These are phyloP conservation scores for Syrista parreyssii DNA, from an alignment of 2,888 invertebrate genomes.

Conservation along the genomic window DNA sequence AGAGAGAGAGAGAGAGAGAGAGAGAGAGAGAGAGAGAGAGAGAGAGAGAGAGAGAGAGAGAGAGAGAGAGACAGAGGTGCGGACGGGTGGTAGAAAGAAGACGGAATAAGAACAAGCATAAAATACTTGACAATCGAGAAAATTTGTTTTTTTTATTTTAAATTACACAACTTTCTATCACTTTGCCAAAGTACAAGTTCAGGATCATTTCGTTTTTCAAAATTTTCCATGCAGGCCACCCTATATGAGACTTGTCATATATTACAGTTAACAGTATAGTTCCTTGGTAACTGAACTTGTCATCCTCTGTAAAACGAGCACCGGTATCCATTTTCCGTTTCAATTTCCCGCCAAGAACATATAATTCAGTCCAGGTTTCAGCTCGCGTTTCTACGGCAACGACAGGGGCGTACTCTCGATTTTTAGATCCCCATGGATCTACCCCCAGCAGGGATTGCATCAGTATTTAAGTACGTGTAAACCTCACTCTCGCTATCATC, in stretches of 20 bases:
- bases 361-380: not conserved
- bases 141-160: not conserved
- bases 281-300: constrained; percentile 14
- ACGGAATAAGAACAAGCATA: not conserved
- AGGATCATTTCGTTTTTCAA: not conserved
- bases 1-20: no score
- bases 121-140: not conserved
- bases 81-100: not conserved
- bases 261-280: not conserved
- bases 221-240: no score
- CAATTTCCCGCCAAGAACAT: constrained; percentile 21
- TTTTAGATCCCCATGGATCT: not conserved
- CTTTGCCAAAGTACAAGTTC: not conserved
- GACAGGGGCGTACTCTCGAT: not conserved
- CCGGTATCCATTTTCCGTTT: constrained; percentile 12
- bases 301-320: not conserved
- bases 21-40: no score
- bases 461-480: not conserved
- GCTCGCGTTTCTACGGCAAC: not conserved
- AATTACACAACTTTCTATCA: not conserved
- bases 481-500: not conserved
- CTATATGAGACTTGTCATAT: not conserved
- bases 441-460: not conserved
- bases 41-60: no score
- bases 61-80: no score